Evolutionary conservation across 2,113 vertebrate species (phyloP).

Genomic region (Cnemophilus loriae): DNA sequence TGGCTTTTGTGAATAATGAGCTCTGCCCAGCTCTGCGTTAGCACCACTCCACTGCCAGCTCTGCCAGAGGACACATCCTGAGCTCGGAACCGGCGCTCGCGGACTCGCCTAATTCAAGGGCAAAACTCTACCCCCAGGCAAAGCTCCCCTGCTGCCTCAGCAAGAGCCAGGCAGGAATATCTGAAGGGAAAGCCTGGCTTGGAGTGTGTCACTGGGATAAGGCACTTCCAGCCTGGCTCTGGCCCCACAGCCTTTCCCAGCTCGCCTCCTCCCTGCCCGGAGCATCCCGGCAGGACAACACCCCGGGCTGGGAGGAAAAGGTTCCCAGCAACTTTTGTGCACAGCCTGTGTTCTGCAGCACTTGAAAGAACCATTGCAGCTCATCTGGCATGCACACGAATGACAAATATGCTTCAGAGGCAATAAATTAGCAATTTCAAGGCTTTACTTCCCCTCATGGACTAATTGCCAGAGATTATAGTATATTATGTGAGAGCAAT

Average conservation of each 20-base stretch:
- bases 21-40: background rate
- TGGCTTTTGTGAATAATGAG: background rate
- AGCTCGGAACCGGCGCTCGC: accelerated
- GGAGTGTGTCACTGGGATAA: background rate
- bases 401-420: slow-evolving; percentile 65
- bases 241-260: background rate
- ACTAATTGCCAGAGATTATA: slow-evolving; percentile 73
- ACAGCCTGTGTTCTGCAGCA: background rate
- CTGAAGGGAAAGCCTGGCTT: background rate
- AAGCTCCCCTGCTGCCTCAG: background rate
- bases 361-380: slow-evolving; percentile 15
- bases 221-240: background rate
- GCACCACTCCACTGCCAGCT: background rate
- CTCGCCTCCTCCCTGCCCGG: background rate
- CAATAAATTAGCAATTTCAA: slow-evolving; percentile 69
- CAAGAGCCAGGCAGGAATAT: background rate
- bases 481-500: slow-evolving; percentile 69
- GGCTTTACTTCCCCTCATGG: slow-evolving; percentile 69
- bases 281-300: accelerated
- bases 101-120: background rate
- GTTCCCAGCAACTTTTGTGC: background rate
- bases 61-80: background rate
- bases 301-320: background rate
- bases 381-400: slow-evolving; percentile 2
- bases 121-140: background rate